These are phyloP conservation scores for Hypotaenidia okinawae DNA, from an alignment of 2,797 vertebrate genomes.

Conservation along the genomic window DNA sequence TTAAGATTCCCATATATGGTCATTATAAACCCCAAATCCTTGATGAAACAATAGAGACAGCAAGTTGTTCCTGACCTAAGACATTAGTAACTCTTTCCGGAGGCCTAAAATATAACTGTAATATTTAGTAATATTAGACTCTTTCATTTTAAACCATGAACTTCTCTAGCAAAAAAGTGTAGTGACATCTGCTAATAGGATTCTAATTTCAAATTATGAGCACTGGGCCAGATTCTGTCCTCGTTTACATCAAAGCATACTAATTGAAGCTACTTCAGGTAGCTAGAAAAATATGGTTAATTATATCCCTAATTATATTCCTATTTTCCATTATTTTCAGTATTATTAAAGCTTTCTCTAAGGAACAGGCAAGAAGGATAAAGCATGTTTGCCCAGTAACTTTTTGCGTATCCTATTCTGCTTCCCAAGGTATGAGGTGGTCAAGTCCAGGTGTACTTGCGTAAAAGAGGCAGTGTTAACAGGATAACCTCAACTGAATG, in stretches of 20 bases:
- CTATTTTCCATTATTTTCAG: conserved; percentile 20
- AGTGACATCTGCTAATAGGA: conserved; percentile 11
- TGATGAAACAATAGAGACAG: conserved; percentile 68
- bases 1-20: conserved; percentile 71
- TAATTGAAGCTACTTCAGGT: neutral
- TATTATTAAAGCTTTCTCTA: conserved; percentile 12
- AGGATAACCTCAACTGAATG: neutral
- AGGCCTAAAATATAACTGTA: conserved; percentile 51
- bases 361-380: neutral
- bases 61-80: conserved; percentile 50
- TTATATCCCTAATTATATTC: neutral
- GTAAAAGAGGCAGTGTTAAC: neutral
- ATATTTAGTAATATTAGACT: conserved; percentile 29
- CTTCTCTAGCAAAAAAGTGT: neutral
- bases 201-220: conserved; percentile 27
- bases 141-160: conserved; percentile 30
- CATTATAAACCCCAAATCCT: conserved; percentile 64
- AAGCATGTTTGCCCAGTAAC: neutral
- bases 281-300: neutral
- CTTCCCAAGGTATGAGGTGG: neutral
- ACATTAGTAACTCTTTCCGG: conserved; percentile 33
- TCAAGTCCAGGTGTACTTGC: neutral
- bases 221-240: conserved; percentile 12
- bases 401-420: neutral
- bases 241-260: neutral